Base-by-base conservation (phyloP, 2,113 vertebrate genomes). In the Cyprinodon tularosa region DNA sequence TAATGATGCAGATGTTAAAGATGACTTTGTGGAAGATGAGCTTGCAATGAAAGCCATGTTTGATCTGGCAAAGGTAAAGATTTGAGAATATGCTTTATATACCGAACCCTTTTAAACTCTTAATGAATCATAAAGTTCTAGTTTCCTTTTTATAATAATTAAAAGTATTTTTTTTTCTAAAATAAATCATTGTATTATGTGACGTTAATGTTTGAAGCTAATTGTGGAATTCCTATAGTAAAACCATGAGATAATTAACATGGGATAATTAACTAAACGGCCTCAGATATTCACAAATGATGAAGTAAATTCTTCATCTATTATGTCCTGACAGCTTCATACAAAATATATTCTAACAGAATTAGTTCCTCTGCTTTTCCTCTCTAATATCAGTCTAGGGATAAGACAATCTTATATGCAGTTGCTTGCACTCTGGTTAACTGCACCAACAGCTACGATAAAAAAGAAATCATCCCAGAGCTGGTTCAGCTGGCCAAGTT, bases 401-500 rank as follows among this genome's bases (percentile, higher is more conserved):
- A 99, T 91, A 98, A 99, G 93, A 99, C 98, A 3, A 96, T 99
- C 78, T 79, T 99, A 57, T 99, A 98, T 88, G 94, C 97, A 0
- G 97, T 99, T 78, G 96, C 98, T 68, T 96, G 95, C 83, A 95
- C 94, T 0, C 91, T 99, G 90, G 93, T 99, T 69, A 99, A 99
- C 88, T 99, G 97, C 77, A 97, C 97, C 76, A 99, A 99, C 93
- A 95, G 94, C 92, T 99, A 99, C 0, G 98, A 99, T 0, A 97
- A 98, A 81, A 97, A 99, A 83, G 98, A 99, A 4, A 95, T 98
- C 62, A 76, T 99, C 64, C 98, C 98, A 0, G 98, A 99, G 87
- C 92, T 99, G 69, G 95, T 99, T n/a, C 96, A 99, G 73, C 93
- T 99, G 11, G 98, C 98, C 67, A 97, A 97, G 75, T 99, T 99